Evolutionary conservation across 2,888 invertebrate species (phyloP), one percentile per base, ranked within the genome.

Genomic region (Caenorhabditis sp.): DNA sequence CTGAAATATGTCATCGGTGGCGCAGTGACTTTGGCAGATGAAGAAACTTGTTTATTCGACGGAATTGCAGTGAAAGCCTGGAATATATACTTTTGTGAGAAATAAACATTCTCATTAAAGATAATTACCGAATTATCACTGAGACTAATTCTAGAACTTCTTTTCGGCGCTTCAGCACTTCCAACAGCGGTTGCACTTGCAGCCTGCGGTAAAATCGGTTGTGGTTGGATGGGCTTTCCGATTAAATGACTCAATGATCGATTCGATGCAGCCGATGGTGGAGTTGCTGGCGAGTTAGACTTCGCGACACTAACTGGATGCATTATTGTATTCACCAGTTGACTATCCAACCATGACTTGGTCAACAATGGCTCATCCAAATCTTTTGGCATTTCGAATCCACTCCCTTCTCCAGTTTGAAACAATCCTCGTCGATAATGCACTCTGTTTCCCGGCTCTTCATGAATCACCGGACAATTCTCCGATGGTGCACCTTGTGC

Each of bases 131-230:
- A 74, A 50, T 70, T 69, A 27, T 74, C 74, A 26, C 74, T 74
- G 8, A 74, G 43, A 38, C 63, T 74, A 27, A 74, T 74, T 20
- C 66, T 49, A 0, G 74, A 74, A 27, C 74, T 69, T 36, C 67
- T 63, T 26, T 74, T 69, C 53, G 74, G 74, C 36, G 59, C 59
- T 23, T 74, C 74, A 4, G 74, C 74, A n/a, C 69, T 69, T 58
- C 74, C 74, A 3, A 74, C 8, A 1, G 57, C 74, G 17, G 60
- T 63, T 17, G 69, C 63, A 1, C 58, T 69, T 17, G 74, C 74
- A 8, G 66, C 60, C 23, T 53, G 53, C 10, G 74, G 74, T n/a
- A 74, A 7, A 27, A 74, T 74, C 0, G 74, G 52, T 50, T 74
- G 74, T 21, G 74, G 74, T 38, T 74, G 74, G 26, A 74, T 74